phyloP scores from a whole-genome alignment of 2,113 vertebrate genomes.

The Centrocercus urophasianus region DNA sequence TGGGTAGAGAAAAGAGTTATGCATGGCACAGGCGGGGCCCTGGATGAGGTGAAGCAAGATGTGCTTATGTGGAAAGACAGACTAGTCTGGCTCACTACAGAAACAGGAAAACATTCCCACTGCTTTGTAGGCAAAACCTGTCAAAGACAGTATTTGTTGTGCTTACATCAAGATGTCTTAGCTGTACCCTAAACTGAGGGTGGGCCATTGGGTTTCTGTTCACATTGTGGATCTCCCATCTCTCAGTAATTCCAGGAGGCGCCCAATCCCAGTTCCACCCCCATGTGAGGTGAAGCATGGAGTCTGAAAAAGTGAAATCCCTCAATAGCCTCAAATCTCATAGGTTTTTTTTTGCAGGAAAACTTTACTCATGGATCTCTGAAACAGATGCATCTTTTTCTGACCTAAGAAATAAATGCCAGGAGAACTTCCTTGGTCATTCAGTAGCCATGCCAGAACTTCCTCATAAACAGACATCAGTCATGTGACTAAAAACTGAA shows the following conservation, averaged over 20 bases:
- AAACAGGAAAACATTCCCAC: neutral
- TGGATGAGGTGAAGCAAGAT: neutral
- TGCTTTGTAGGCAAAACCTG: neutral
- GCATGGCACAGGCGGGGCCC: neutral
- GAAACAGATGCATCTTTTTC: neutral
- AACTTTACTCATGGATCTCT: neutral
- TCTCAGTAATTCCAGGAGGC: neutral
- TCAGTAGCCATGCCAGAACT: neutral
- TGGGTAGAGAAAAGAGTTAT: neutral
- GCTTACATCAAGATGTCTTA: neutral
- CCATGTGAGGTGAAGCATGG: neutral
- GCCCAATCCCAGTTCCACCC: neutral
- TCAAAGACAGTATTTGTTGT: neutral
- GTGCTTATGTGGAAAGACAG: neutral
- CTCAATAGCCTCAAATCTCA: neutral
- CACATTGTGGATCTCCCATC: neutral
- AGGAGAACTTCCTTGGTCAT: neutral
- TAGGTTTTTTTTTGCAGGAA: neutral
- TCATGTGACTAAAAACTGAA: neutral
- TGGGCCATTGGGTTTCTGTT: neutral
- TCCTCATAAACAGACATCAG: neutral
- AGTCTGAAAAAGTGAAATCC: neutral
- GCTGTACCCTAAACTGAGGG: neutral
- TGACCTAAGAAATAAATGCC: neutral
- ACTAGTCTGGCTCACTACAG: neutral